A percentile compares a stretch with the other conserved stretches of the same genome.
Conservation (phyloP, 2,888 invertebrate species). For the Limnephilus auricula region DNA sequence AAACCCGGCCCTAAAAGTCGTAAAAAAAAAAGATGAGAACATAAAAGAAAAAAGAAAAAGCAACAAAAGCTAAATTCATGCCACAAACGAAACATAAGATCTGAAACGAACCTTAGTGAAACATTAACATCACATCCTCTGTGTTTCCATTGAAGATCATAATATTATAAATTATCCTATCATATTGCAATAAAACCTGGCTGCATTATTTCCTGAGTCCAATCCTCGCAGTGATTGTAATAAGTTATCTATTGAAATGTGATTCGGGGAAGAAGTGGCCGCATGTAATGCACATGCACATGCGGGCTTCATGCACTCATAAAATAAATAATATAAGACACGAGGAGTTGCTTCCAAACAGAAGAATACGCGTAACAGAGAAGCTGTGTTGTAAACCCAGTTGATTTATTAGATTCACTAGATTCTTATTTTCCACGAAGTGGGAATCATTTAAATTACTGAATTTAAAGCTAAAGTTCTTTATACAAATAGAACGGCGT, state of each 20-base stretch:
- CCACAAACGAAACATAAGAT: neutral
- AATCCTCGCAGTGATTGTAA: conserved; percentile 11
- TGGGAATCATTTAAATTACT: no score
- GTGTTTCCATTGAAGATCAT: neutral
- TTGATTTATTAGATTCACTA: no score
- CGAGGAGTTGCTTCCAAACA: conserved; percentile 17
- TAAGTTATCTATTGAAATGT: conserved; percentile 28
- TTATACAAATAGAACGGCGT: no score
- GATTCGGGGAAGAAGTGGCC: conserved; percentile 19
- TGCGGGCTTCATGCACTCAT: conserved; percentile 34
- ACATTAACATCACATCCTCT: neutral
- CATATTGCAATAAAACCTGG: neutral
- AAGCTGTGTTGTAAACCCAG: conserved; percentile 48
- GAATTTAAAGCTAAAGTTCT: no score
- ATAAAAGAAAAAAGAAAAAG: neutral
- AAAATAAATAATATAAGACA: conserved; percentile 44
- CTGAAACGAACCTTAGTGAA: neutral
- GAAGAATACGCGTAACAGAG: conserved; percentile 56
- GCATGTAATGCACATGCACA: neutral
- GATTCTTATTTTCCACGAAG: no score
- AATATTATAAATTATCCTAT: neutral
- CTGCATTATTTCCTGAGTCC: neutral
- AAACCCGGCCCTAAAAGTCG: no score
- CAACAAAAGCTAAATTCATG: neutral
- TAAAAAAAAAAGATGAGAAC: neutral